Evolutionary conservation across 2,797 vertebrate species (phyloP), one percentile per base, ranked within the genome.

Genomic region (Betta splendens): DNA sequence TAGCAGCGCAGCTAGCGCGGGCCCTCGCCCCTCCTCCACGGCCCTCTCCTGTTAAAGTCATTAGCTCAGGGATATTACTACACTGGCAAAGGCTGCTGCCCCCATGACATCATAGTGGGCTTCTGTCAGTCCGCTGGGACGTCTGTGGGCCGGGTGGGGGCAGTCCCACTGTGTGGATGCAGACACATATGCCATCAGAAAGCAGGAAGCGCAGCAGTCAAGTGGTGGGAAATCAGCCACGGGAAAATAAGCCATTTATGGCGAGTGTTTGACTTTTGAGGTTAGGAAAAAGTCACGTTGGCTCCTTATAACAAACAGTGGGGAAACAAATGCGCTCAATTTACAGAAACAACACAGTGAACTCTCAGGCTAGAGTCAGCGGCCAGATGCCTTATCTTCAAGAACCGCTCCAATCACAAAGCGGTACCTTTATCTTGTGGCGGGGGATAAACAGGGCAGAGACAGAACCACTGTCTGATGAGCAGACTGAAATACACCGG

Each of bases 101-200:
- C 77, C 57, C 64, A 90, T 92, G 91, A 93, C 89, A 90, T 93
- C 92, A 92, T 85, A 51, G 66, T 29, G 63, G 53, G 42, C 79
- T 79, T 83, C 81, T 87, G 85, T 83, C 80, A 76, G 83, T 85
- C 78, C 79, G 21, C 37, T 31, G 82, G 77, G 81, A 79, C n/a
- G 53, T 88, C 80, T 88, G 75, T 49, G 51, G 59, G 83, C 53
- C 50, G 37, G 16, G 72, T 83, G 70, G 57, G 15, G 78, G 75
- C 71, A 43, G 70, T 53, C 66, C 62, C n/a, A 43, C 39, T 55
- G 43, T 11, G 46, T 66, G 85, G 52, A 80, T 20, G 65, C 73
- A 82, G 64, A 79, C 51, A 69, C 62, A 69, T 72, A 18, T 69
- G 65, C 59, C 75, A 69, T 55, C 71, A 22, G 68, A 60, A 54